phyloP scores from a whole-genome alignment of 2,888 invertebrate genomes.

The Drosophila nr. fundita region DNA sequence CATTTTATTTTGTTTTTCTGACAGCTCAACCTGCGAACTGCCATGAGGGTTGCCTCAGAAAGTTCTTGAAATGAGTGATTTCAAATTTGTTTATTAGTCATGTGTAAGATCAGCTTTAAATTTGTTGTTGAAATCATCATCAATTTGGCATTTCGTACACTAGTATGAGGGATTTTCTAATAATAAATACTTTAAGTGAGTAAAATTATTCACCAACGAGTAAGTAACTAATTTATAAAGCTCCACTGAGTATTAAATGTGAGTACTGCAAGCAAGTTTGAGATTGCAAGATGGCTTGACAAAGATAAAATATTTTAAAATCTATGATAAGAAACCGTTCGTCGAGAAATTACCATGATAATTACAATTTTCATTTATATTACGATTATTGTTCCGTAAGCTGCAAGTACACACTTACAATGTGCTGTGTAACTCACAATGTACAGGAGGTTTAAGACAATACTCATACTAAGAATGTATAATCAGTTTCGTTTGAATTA shows the following conservation, averaged over 20 bases:
- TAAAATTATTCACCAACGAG: neutral
- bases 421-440: neutral
- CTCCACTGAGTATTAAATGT: neutral
- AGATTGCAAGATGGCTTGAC: no score
- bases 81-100: neutral
- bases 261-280: neutral
- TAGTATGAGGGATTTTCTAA: no score
- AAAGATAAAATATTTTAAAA: no score
- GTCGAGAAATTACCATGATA: no score
- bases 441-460: neutral
- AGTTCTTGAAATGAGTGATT: neutral
- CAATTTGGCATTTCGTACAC: no score
- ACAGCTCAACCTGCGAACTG: slow-evolving; percentile 60
- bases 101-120: neutral
- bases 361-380: no score
- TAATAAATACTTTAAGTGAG: no score
- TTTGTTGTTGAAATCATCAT: no score
- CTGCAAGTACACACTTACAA: neutral
- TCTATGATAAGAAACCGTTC: no score
- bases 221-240: neutral
- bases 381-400: neutral
- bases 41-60: slow-evolving; percentile 32
- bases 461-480: neutral
- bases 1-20: slow-evolving; percentile 53
- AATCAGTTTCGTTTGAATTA: neutral